Percentiles rank a stretch among this genome's conserved stretches.
These are phyloP conservation scores for Otolemur garnettii DNA, from an alignment of 2,113 vertebrate genomes.

Conservation along the genomic window DNA sequence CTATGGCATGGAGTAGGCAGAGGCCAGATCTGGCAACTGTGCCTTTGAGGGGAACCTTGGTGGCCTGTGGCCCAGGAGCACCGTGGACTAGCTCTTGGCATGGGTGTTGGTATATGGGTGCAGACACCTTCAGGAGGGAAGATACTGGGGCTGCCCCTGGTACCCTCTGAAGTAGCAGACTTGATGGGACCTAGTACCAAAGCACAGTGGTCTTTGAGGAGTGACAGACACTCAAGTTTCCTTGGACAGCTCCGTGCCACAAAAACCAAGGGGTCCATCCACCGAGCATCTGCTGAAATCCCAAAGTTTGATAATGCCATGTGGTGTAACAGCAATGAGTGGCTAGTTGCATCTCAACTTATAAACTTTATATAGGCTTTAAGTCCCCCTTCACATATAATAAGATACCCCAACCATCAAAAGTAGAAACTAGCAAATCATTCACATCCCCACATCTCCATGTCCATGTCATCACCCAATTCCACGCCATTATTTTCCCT, in stretches of 20 bases:
- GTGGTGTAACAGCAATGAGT: not conserved
- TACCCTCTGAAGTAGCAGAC: not conserved
- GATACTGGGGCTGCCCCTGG: not conserved
- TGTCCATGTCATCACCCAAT: rapidly evolving
- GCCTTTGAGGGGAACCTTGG: not conserved
- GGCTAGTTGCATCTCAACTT: not conserved
- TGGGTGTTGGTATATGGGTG: not conserved
- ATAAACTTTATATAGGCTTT: not conserved
- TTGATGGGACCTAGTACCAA: not conserved
- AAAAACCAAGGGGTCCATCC: not conserved
- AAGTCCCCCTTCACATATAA: not conserved
- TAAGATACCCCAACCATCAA: not conserved
- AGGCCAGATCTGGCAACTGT: not conserved
- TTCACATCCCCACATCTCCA: not conserved
- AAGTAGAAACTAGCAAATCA: not conserved
- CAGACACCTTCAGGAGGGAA: not conserved
- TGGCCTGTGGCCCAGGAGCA: too few species aligned
- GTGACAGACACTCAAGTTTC: not conserved
- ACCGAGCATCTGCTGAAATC: not conserved
- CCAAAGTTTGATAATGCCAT: too few species aligned
- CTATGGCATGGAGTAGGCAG: not conserved
- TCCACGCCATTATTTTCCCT: too few species aligned
- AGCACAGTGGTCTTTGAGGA: not conserved
- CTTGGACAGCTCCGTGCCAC: not conserved
- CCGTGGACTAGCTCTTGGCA: too few species aligned